Evolutionary conservation across 2,113 vertebrate species (phyloP).

Genomic region (Pitta sordida): DNA sequence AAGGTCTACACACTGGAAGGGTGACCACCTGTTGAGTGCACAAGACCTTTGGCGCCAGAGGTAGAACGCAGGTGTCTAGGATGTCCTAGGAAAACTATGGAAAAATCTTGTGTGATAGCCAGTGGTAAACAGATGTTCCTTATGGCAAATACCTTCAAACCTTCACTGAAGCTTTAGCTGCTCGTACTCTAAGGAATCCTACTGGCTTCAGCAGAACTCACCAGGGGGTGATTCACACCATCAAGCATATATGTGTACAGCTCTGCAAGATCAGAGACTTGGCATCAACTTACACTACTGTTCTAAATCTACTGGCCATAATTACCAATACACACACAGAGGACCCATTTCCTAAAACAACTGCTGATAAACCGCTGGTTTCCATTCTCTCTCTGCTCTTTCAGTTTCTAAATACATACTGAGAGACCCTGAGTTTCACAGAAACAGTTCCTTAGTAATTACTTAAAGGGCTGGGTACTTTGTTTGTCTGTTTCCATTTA

Average conservation of each 20-base stretch:
- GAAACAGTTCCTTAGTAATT: conserved; percentile 1
- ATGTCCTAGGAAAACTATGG: background rate
- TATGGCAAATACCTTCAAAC: background rate
- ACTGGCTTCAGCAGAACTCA: background rate
- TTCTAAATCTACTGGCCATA: background rate
- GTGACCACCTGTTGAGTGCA: background rate
- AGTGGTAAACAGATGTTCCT: background rate
- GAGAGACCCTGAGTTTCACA: background rate
- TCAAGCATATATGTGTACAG: background rate
- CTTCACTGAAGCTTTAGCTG: background rate
- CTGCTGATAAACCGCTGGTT: background rate
- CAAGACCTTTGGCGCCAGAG: background rate
- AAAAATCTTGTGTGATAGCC: background rate
- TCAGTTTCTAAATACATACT: background rate
- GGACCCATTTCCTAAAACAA: background rate
- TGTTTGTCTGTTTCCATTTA: background rate
- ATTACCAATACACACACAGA: background rate
- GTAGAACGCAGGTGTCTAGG: background rate
- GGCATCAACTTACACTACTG: background rate
- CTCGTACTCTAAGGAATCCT: background rate
- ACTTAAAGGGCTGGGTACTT: background rate
- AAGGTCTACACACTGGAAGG: background rate
- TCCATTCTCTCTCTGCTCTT: background rate
- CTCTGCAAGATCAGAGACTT: background rate
- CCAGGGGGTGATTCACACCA: background rate